Conservation (phyloP, 1,140 invertebrate genomes). For the Pseudomyrmex cubaensis region DNA sequence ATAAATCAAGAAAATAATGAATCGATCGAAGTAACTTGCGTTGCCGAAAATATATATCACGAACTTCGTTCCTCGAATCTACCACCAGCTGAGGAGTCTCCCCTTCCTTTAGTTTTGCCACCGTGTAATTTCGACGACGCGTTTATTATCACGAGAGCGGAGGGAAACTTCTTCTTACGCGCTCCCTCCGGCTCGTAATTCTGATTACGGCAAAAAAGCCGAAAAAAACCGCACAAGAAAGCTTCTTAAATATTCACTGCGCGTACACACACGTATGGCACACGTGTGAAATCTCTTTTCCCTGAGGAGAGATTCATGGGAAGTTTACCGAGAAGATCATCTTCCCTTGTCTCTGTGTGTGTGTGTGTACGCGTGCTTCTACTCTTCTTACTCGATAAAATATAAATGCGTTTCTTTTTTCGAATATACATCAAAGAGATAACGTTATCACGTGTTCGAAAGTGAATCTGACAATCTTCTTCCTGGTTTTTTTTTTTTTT, state of each 20-base stretch:
- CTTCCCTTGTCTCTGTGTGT: background rate
- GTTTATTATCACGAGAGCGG: slow-evolving; percentile 32
- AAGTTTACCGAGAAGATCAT: background rate
- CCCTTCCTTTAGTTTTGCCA: background rate
- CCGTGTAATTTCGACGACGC: slow-evolving; percentile 27
- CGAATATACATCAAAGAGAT: background rate
- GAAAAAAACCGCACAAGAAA: slow-evolving; percentile 8
- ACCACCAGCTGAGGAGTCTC: background rate
- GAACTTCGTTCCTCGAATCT: background rate
- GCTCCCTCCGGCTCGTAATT: slow-evolving; percentile 3
- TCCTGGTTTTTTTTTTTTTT: no score
- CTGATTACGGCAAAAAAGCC: slow-evolving; percentile 30
- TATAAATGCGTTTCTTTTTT: background rate
- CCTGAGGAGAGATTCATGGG: background rate
- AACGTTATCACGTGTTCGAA: background rate
- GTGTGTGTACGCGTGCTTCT: background rate
- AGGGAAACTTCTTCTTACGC: background rate
- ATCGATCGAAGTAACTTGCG: background rate
- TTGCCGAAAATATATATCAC: background rate
- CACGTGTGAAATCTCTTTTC: slow-evolving; percentile 35
- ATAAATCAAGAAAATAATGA: background rate
- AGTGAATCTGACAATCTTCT: no score
- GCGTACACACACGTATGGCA: background rate
- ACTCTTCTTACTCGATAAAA: slow-evolving; percentile 18
- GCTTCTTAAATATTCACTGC: slow-evolving; percentile 11